Evolutionary conservation across 2,113 vertebrate genomes (phyloP).

Genomic region (Noctilio leporinus): DNA sequence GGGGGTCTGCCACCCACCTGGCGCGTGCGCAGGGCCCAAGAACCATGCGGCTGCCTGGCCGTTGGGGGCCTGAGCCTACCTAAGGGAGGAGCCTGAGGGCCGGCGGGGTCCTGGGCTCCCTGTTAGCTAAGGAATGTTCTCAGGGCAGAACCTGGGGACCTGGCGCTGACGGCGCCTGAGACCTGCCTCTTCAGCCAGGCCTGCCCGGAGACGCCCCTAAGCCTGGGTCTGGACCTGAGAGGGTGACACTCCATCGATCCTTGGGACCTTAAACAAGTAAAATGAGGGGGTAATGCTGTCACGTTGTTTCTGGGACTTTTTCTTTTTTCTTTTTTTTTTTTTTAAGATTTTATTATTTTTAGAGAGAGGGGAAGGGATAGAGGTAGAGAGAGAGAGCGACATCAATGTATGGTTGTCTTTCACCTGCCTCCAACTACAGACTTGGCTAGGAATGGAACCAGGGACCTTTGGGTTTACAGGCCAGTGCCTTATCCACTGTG

Average conservation of each 20-base stretch:
- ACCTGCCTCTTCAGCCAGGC: background rate
- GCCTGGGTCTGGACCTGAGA: background rate
- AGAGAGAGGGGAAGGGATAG: too few species aligned
- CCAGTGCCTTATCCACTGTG: too few species aligned
- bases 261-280: background rate
- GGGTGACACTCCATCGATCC: background rate
- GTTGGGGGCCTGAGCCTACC: background rate
- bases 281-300: background rate
- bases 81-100: background rate
- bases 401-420: too few species aligned
- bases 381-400: too few species aligned
- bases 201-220: fast-evolving
- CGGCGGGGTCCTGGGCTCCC: background rate
- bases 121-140: background rate
- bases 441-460: too few species aligned
- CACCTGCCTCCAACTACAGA: too few species aligned
- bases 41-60: fast-evolving
- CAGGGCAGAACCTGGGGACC: background rate
- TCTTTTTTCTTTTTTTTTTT: too few species aligned
- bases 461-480: too few species aligned
- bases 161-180: background rate
- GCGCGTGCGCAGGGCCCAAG: background rate
- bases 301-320: background rate
- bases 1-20: background rate
- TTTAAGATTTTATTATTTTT: too few species aligned